Conservation (phyloP, 2,888 invertebrate species). For the Perithous albicinctus region DNA sequence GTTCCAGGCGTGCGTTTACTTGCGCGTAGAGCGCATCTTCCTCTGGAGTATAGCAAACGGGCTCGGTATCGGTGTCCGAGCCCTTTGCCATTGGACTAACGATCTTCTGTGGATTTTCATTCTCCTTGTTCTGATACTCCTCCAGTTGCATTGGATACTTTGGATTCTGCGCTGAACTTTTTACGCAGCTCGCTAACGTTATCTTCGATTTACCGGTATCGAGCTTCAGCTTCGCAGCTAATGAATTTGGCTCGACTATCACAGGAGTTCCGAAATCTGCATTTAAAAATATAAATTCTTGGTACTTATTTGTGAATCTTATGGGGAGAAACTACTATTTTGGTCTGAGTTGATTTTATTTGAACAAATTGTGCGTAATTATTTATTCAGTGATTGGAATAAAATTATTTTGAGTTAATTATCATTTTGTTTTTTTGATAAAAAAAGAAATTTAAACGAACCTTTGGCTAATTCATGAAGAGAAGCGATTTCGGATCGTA, state of each 20-base stretch:
- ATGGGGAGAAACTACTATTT: too few species aligned
- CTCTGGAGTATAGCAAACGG: constrained; percentile 76
- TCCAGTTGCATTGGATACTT: constrained; percentile 85
- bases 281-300: not conserved
- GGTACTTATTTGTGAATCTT: not conserved
- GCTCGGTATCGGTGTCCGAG: constrained; percentile 68
- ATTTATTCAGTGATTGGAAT: too few species aligned
- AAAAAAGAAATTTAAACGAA: constrained; percentile 64
- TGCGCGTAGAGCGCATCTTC: constrained; percentile 82
- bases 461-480: constrained; percentile 83
- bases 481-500: constrained; percentile 90
- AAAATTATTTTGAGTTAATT: too few species aligned
- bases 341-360: too few species aligned
- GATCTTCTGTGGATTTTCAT: constrained; percentile 87
- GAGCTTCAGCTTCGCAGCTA: constrained; percentile 75
- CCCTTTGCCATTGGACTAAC: constrained; percentile 62
- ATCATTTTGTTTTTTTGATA: too few species aligned
- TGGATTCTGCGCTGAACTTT: constrained; percentile 36
- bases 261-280: constrained; percentile 84
- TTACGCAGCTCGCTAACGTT: constrained; percentile 74
- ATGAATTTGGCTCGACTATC: constrained; percentile 75
- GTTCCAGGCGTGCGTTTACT: constrained; percentile 67
- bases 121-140: constrained; percentile 89
- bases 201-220: constrained; percentile 80
- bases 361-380: too few species aligned